Percentiles rank a stretch among this genome's conserved stretches.
These are phyloP conservation scores for Keiferia lycopersicella DNA, from an alignment of 2,888 invertebrate species.

Conservation along the genomic window DNA sequence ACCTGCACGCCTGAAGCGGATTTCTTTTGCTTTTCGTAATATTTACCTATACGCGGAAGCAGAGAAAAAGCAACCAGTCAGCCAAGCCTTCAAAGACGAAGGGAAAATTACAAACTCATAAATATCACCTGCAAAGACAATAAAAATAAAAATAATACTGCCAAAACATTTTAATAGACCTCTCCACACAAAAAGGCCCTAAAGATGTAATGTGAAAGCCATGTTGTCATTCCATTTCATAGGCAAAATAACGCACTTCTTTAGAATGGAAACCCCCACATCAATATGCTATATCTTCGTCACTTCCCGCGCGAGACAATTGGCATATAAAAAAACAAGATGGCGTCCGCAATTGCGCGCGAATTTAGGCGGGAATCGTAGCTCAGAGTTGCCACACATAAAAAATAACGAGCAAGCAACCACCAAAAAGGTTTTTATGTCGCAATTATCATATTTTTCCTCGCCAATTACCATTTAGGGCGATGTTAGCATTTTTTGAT, in stretches of 20 bases:
- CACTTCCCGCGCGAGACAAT: constrained; percentile 25
- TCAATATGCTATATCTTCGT: constrained; percentile 15
- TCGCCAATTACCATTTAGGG: constrained; percentile 65
- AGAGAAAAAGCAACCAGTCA: too few species aligned
- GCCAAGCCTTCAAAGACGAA: too few species aligned
- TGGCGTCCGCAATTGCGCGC: constrained; percentile 38
- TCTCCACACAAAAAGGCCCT: background rate
- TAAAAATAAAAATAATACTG: too few species aligned
- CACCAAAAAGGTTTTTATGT: constrained; percentile 64
- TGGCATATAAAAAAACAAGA: constrained; percentile 27
- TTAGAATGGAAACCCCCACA: constrained; percentile 17
- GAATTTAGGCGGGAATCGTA: constrained; percentile 42
- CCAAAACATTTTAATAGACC: background rate
- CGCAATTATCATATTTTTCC: constrained; percentile 72
- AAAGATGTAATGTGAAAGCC: constrained; percentile 2
- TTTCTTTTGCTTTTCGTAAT: too few species aligned
- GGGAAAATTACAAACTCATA: too few species aligned
- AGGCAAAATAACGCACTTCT: constrained; percentile 8
- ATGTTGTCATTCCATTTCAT: background rate
- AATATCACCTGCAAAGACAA: background rate
- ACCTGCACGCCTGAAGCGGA: too few species aligned
- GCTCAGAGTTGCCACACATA: constrained; percentile 56
- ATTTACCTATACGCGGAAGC: too few species aligned
- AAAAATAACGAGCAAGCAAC: constrained; percentile 59
- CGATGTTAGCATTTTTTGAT: constrained; percentile 57